Evolutionary conservation across 37 sponge, comb jelly and placozoan genomes (phyloP).

Genomic region (Hormiphora californensis): DNA sequence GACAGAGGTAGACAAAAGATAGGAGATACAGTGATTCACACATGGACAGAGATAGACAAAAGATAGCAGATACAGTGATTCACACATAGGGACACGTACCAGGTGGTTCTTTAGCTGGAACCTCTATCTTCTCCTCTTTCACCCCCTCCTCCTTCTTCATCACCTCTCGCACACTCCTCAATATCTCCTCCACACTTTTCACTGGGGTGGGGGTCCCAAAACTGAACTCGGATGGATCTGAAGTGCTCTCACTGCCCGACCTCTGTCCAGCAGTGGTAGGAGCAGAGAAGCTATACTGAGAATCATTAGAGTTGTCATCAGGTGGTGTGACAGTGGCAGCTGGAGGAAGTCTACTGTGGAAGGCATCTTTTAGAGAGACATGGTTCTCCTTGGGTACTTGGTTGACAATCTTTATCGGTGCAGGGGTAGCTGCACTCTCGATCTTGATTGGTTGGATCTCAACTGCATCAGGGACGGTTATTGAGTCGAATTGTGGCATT

Average conservation of each 20-base stretch:
- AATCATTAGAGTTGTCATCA: not conserved
- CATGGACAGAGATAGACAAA: no score
- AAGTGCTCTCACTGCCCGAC: not conserved
- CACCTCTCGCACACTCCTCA: constrained; percentile 11
- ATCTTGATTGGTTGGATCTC: constrained; percentile 39
- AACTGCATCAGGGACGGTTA: not conserved
- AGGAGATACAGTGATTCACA: no score
- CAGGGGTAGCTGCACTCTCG: not conserved
- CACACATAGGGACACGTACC: not conserved
- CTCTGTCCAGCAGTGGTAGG: not conserved
- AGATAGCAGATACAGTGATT: no score
- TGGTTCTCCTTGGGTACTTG: not conserved
- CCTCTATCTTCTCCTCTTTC: constrained; percentile 15
- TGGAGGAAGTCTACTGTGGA: not conserved
- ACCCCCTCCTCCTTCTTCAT: not conserved
- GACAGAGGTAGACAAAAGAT: no score
- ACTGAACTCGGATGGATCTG: constrained; percentile 8
- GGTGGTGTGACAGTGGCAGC: not conserved
- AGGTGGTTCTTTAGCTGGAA: constrained; percentile 21
- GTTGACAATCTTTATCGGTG: constrained; percentile 47
- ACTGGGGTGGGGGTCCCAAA: not conserved
- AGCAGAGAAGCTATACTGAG: constrained; percentile 12
- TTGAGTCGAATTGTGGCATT: constrained; percentile 14
- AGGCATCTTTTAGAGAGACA: constrained; percentile 10
- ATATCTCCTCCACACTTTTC: not conserved